Evolutionary conservation across 2,888 invertebrate genomes (phyloP).

Genomic region (Nemapogon koenigi): DNA sequence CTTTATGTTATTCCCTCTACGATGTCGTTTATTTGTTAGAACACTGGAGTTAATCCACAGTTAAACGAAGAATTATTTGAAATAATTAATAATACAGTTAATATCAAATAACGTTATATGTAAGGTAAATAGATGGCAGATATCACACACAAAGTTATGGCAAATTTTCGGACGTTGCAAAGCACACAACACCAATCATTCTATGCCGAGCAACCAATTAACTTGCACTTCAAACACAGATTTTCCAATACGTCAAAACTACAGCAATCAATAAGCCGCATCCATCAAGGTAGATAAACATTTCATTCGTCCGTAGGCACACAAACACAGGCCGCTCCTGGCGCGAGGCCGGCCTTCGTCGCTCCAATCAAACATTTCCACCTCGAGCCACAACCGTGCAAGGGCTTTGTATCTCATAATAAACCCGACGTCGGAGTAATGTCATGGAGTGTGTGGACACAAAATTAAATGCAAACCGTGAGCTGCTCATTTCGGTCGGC

Average conservation of each 20-base stretch:
- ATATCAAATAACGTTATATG: too few relatives aligned
- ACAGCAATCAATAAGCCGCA: constrained; percentile 9
- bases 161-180: not conserved
- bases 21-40: too few relatives aligned
- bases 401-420: constrained; percentile 41
- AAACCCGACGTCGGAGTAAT: constrained; percentile 28
- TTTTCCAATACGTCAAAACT: constrained; percentile 9
- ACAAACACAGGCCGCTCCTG: constrained; percentile 3
- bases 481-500: constrained; percentile 1
- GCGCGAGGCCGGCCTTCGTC: constrained; percentile 15
- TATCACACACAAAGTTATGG: too few relatives aligned
- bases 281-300: constrained; percentile 9
- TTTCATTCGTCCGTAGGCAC: constrained; percentile 4
- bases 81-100: not conserved
- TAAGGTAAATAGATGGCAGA: too few relatives aligned
- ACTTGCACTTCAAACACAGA: constrained; percentile 8
- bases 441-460: constrained; percentile 20
- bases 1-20: too few relatives aligned
- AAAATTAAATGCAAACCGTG: constrained; percentile 23
- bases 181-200: constrained; percentile 1
- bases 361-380: constrained; percentile 37
- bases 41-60: too few relatives aligned
- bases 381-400: constrained; percentile 26
- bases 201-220: constrained; percentile 7
- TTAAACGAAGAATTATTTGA: too few relatives aligned